These are phyloP conservation scores for Oreochromis aureus DNA, from an alignment of 2,113 vertebrate genomes.

Conservation along the genomic window DNA sequence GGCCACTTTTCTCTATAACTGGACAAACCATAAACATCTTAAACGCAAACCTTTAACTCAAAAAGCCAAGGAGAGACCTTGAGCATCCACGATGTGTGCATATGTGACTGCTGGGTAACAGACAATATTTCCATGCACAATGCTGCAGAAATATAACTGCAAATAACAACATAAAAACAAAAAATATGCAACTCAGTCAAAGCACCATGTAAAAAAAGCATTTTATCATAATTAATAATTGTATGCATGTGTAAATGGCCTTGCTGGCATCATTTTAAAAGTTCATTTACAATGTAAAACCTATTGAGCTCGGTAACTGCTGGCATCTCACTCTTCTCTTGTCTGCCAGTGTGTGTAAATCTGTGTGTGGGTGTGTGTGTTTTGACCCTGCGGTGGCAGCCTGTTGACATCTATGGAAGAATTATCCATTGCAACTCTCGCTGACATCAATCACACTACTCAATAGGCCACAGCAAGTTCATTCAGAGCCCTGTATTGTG, in stretches of 20 bases:
- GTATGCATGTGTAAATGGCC: background rate
- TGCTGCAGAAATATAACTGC: background rate
- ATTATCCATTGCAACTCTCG: constrained; percentile 57
- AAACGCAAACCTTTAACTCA: background rate
- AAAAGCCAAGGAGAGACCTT: background rate
- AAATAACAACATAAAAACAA: background rate
- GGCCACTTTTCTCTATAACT: constrained; percentile 39
- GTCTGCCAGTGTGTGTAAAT: background rate
- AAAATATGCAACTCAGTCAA: background rate
- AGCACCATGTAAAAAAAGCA: background rate
- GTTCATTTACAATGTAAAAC: background rate
- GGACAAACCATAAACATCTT: background rate
- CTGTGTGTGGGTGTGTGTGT: background rate
- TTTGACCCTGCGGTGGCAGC: constrained; percentile 54
- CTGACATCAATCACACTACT: constrained; percentile 61
- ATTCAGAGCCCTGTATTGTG: constrained; percentile 29
- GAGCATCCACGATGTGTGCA: background rate
- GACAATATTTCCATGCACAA: background rate
- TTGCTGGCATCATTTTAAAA: background rate
- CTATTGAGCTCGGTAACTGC: background rate
- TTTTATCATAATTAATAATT: background rate
- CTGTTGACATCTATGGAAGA: constrained; percentile 63
- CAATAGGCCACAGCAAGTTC: constrained; percentile 60
- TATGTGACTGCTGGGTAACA: background rate
- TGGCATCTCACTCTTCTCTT: background rate